phyloP scores from a whole-genome alignment of 2,888 invertebrate species.

The Drosophila phalerata region DNA sequence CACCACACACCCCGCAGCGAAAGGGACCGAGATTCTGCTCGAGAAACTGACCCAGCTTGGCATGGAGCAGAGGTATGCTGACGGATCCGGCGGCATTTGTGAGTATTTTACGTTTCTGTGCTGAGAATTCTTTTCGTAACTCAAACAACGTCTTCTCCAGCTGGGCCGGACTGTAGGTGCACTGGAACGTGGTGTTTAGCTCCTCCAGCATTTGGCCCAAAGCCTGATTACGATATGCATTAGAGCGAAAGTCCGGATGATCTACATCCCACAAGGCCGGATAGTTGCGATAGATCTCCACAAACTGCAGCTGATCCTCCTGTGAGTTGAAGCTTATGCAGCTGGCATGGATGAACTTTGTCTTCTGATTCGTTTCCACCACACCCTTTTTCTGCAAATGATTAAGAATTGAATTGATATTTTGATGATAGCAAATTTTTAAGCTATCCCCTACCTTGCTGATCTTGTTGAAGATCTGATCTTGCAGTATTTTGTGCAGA shows the following conservation, averaged over 20 bases:
- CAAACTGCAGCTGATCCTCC: slow-evolving; percentile 75
- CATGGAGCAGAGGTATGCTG: slow-evolving; percentile 63
- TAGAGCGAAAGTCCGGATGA: slow-evolving; percentile 82
- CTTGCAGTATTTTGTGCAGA: slow-evolving; percentile 71
- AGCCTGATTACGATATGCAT: slow-evolving; percentile 75
- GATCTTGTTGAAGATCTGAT: slow-evolving; percentile 73
- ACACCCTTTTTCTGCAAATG: slow-evolving; percentile 68
- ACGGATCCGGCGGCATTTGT: slow-evolving; percentile 37
- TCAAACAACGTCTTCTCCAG: slow-evolving; percentile 78
- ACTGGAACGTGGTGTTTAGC: slow-evolving; percentile 63
- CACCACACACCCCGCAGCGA: slow-evolving; percentile 70
- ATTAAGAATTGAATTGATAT: background rate
- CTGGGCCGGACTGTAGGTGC: slow-evolving; percentile 58
- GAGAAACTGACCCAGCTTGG: slow-evolving; percentile 69
- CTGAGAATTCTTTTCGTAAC: slow-evolving; percentile 73
- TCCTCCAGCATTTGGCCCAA: slow-evolving; percentile 76
- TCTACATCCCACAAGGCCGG: slow-evolving; percentile 80
- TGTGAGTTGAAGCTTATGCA: slow-evolving; percentile 58
- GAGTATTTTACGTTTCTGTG: slow-evolving; percentile 72
- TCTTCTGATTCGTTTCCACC: slow-evolving; percentile 67
- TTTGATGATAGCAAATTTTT: background rate
- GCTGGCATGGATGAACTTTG: slow-evolving; percentile 70
- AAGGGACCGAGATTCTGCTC: slow-evolving; percentile 78
- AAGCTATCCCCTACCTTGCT: slow-evolving; percentile 61
- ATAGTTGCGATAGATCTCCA: slow-evolving; percentile 79